Evolutionary conservation across 2,888 invertebrate genomes (phyloP), one percentile per base, ranked within the genome.

Genomic region (Celastrina argiolus): DNA sequence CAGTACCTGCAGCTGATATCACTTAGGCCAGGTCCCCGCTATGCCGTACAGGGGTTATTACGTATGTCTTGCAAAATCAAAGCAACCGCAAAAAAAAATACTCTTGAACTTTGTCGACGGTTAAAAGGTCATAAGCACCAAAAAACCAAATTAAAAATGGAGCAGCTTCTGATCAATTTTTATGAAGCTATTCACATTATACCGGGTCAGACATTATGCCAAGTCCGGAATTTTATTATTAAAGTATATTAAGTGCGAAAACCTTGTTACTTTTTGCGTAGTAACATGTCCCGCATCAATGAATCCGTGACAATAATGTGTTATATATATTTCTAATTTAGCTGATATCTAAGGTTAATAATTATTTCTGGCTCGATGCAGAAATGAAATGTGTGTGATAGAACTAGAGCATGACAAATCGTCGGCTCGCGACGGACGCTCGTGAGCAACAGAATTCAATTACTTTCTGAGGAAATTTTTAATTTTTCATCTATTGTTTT

Each of bases 361-460:
- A 42, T 65, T 65, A 65, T 56, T 56, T 31, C 65, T 59, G 41
- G 65, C 65, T 42, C 42, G 65, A 14, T 65, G 65, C 56, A 42
- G 41, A 65, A 65, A 58, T 31, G 65, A 65, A 65, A 65, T 58
- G 65, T 65, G 65, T 58, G 65, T 18, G 18, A 6, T 39, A 58
- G 28, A 65, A 65, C 41, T 58, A 59, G 65, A 65, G 65, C 65
- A 31, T 65, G 65, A 65, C 58, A 10, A 41, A 41, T 31, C 59
- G 61, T 12, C 36, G 61, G 39, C 61, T 61, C 34, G 36, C 59
- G 59, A 59, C 59, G 59, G 58, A 7, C 31, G 58, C 58, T 58
- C 39, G 39, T 12, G 22, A 61, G 36, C 22, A 22, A 14, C 61
- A 22, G 61, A 39, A 61, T 61, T 36, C 18, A 39, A 61, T 61